A percentile compares a stretch with the other conserved stretches of the same genome.
phyloP scores from a whole-genome alignment of 2,888 invertebrate genomes.

The Choreutis nemorana region DNA sequence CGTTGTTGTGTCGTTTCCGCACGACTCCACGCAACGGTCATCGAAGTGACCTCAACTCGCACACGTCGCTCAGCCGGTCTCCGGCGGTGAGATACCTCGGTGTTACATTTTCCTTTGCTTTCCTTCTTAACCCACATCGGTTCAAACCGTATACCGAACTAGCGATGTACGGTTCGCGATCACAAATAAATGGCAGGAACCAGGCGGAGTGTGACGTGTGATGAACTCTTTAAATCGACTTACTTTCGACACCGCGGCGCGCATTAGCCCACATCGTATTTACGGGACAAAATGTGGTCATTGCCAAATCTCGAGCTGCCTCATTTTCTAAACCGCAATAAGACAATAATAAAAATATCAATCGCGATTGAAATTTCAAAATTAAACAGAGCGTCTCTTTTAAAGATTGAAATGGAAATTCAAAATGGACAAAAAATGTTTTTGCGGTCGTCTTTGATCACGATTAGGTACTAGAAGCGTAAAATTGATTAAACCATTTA shows the following conservation, averaged over 20 bases:
- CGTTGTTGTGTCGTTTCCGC: slow-evolving; percentile 27
- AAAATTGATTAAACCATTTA: no score
- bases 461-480: no score
- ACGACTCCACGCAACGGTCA: slow-evolving; percentile 16
- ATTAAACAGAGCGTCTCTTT: no score
- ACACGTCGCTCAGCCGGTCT: slow-evolving; percentile 7
- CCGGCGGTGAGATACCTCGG: slow-evolving; percentile 5
- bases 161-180: slow-evolving; percentile 15
- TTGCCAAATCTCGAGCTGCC: no score
- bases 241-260: slow-evolving; percentile 28
- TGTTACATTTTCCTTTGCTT: slow-evolving; percentile 11
- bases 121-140: slow-evolving; percentile 7
- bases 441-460: no score
- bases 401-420: no score
- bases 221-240: slow-evolving; percentile 22
- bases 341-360: slow-evolving; percentile 11
- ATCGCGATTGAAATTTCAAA: no score
- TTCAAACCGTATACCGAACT: slow-evolving; percentile 7
- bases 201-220: slow-evolving; percentile 13
- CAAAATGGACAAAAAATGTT: no score
- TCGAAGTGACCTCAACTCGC: slow-evolving; percentile 14
- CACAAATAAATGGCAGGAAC: slow-evolving; percentile 9
- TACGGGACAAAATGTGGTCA: slow-evolving; percentile 22
- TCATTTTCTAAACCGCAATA: slow-evolving; percentile 31
- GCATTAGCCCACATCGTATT: slow-evolving; percentile 31